Conservation (phyloP, 2,797 vertebrate species). For the Melanotaenia boesemani region DNA sequence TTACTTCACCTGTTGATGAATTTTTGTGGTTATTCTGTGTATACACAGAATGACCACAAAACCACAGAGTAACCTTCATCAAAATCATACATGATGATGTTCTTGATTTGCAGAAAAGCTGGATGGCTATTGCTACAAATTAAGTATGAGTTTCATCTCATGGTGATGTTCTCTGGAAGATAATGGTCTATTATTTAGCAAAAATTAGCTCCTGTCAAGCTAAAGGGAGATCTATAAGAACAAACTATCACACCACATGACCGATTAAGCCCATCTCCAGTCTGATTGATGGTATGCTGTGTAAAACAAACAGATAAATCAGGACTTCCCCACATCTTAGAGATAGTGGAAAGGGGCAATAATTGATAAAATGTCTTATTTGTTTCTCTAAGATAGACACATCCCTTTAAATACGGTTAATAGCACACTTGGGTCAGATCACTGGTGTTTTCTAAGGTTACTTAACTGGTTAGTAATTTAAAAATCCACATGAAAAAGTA, state of each 20-base stretch:
- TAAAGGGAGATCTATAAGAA: background rate
- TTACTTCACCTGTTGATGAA: too few species aligned
- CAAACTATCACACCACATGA: background rate
- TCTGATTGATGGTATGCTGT: slow-evolving; percentile 35
- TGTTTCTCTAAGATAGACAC: background rate
- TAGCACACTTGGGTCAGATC: background rate
- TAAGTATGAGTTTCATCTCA: background rate
- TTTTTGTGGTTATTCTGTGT: too few species aligned
- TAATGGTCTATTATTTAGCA: background rate
- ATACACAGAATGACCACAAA: too few species aligned
- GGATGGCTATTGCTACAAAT: background rate
- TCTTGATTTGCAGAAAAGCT: background rate
- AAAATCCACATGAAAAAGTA: background rate
- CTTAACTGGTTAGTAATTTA: background rate
- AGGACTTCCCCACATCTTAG: background rate
- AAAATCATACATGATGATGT: background rate
- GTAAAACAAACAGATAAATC: slow-evolving; percentile 41
- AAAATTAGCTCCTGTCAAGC: slow-evolving; percentile 3
- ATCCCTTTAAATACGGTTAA: background rate
- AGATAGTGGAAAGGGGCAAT: slow-evolving; percentile 18
- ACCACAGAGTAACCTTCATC: too few species aligned
- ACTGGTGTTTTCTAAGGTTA: background rate
- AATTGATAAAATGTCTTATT: slow-evolving; percentile 8
- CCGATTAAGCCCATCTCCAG: slow-evolving; percentile 12
- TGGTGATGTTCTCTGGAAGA: background rate